These are phyloP conservation scores for Corythaeola cristata DNA, from an alignment of 2,113 vertebrate species.

Conservation along the genomic window DNA sequence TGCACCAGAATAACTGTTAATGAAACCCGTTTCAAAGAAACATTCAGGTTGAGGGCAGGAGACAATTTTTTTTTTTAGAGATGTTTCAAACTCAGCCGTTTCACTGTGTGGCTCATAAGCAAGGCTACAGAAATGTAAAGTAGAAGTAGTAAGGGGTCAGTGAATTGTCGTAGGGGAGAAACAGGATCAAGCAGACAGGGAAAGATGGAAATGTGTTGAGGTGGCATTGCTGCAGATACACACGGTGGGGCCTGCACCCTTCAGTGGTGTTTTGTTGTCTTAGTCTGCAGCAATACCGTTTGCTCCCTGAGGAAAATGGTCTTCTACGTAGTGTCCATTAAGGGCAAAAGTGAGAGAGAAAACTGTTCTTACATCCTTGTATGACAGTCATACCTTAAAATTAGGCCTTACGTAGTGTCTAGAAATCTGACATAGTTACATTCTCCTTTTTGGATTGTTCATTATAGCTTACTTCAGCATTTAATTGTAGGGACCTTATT, in stretches of 20 bases:
- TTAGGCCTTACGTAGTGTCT: neutral
- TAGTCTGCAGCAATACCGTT: neutral
- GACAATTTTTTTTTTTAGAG: neutral
- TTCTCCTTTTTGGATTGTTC: neutral
- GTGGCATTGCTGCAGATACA: neutral
- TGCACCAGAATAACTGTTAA: neutral
- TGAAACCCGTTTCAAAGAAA: neutral
- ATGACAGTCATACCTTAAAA: neutral
- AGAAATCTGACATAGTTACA: neutral
- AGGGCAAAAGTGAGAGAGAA: neutral
- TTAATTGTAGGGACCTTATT: neutral
- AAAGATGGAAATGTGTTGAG: neutral
- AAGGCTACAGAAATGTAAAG: neutral
- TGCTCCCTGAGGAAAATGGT: neutral
- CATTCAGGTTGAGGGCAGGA: neutral
- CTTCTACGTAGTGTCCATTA: neutral
- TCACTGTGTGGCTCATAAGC: neutral
- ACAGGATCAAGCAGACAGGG: neutral
- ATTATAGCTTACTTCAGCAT: neutral
- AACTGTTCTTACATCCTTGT: neutral
- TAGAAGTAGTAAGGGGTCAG: neutral
- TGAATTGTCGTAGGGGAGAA: neutral
- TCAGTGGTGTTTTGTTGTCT: neutral
- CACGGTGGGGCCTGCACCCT: neutral
- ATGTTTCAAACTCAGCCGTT: neutral